Conservation (phyloP, 2,797 vertebrate genomes). For the Alexandromys oeconomus region DNA sequence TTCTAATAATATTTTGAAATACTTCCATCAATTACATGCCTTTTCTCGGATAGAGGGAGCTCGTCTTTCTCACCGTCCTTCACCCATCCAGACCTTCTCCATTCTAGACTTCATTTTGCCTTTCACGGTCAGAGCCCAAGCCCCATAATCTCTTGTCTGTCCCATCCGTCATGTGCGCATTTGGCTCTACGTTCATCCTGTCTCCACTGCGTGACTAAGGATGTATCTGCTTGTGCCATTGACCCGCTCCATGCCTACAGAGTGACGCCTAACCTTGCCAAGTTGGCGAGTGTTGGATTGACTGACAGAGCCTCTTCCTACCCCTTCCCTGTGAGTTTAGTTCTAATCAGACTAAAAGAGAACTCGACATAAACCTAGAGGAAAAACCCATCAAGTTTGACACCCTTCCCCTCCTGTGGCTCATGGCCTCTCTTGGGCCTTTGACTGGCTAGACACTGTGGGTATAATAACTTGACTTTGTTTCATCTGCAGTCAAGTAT, state of each 20-base stretch:
- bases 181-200: background rate
- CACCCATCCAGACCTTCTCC: background rate
- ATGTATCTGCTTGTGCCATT: background rate
- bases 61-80: background rate
- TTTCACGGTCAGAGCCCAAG: background rate
- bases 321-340: background rate
- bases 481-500: constrained; percentile 27
- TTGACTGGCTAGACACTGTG: background rate
- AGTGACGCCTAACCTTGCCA: background rate
- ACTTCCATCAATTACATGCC: too few species aligned
- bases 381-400: background rate
- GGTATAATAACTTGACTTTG: background rate
- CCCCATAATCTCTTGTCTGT: background rate
- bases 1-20: background rate
- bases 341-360: constrained; percentile 40
- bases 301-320: background rate
- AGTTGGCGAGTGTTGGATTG: background rate
- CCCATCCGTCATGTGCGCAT: background rate
- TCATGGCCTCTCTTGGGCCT: background rate
- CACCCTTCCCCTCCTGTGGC: background rate
- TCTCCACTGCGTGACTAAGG: background rate
- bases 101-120: background rate
- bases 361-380: background rate
- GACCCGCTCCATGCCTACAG: background rate
- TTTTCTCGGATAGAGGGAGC: background rate